Evolutionary conservation across 2,113 vertebrate species (phyloP), one percentile per base, ranked within the genome.

Genomic region (Spheniscus mendiculus): DNA sequence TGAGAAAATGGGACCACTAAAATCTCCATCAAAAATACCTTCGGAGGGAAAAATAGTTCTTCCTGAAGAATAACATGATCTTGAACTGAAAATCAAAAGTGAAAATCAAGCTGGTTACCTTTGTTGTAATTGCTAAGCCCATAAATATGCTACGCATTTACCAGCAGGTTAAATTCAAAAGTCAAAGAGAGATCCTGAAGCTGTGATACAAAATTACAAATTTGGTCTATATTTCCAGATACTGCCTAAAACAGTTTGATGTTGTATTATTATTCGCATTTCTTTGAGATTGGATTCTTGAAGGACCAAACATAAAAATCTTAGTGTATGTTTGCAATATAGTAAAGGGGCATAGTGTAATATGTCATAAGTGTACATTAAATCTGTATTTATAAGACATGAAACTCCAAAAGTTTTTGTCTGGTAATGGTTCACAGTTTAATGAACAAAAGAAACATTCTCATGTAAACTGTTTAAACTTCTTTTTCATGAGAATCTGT

Each of bases 261-360:
- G 40, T 25, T 34, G 1, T 17, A 44, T 65, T 84, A 63, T 47
- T 85, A 66, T 70, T 73, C 40, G n/a, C 17, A 58, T 25, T 61
- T 73, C 21, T 52, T 81, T 47, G 13, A 74, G 50, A 45, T 1
- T 58, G 34, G 22, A 61, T 63, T 55, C n/a, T 34, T 44, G 25
- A 26, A 70, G 15, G 47, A 65, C 32, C 42, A 88, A 72, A 56
- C 18, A 63, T 30, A 2, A 72, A 80, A 74, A 59, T 50, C 10
- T 55, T 36, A 44, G 8, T 25, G 6, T 13, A 49, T 0, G 0
- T 53, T 52, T 73, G 49, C 42, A 73, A 38, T 36, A 25, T 6
- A 50, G 12, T 25, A 38, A 69, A 63, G 29, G 38, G 7, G 4
- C 20, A 72, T 23, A 61, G 5, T 9, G 16, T 19, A 73, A 49